Evolutionary conservation across 2,888 invertebrate genomes (phyloP), one percentile per base, ranked within the genome.

Genomic region (Galerucella pusilla): DNA sequence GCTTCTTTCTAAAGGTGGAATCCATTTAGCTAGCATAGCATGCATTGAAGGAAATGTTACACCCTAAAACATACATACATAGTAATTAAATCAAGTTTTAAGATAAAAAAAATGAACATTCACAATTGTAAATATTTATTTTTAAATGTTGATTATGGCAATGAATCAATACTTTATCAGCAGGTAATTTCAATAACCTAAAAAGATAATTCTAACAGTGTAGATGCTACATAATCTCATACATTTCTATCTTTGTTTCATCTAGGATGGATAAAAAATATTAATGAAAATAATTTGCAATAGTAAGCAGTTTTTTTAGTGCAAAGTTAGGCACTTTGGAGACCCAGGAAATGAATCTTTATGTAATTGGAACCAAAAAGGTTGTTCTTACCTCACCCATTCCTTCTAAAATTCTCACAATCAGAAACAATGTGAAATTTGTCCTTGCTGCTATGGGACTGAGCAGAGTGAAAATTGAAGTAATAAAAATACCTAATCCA

Each of bases 41-140:
- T 97, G 96, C 96, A 97, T 97, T 0, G 97, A 94, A 16, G 98
- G 98, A 87, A 96, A 97, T 9, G 96, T 96, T 6, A 97, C 96
- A 49, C 96, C 96, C 91, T 91, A 79, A 75, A 84, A 84, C 9
- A n/a, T n/a, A n/a, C n/a, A n/a, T n/a, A n/a, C n/a, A 42, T 9
- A 42, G 5, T 9, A 42, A 9, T 42, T 6, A 35, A 35, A 4
- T 35, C 4, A 28, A 28, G 28, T 28, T 28, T 28, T 28, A 2
- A 28, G 2, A 28, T 28, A 28, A 35, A 35, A 35, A 35, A 6
- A 35, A n/a, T 14, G n/a, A 52, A 52, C n/a, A 52, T 52, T 52
- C 5, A 14, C 5, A 14, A 49, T 14, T 2, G 49, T 49, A 52
- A 52, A 52, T 52, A 14, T 52, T 52, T 52, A 52, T 52, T 52